These are phyloP conservation scores for Pygoscelis antarcticus DNA, from an alignment of 2,113 vertebrate genomes.

Conservation along the genomic window DNA sequence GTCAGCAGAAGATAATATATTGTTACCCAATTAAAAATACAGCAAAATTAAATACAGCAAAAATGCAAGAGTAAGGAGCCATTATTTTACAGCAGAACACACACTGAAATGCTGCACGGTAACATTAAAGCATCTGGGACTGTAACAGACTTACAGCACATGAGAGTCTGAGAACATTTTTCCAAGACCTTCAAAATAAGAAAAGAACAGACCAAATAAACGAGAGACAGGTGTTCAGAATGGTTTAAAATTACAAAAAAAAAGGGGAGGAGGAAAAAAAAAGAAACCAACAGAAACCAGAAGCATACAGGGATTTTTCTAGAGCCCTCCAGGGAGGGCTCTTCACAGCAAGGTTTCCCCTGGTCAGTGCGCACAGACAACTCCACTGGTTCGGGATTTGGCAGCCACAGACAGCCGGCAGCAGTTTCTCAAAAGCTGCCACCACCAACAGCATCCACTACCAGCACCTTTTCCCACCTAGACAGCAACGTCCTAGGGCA, in stretches of 20 bases:
- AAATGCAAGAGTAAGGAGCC: constrained; percentile 35
- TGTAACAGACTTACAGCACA: constrained; percentile 32
- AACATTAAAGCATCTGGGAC: constrained; percentile 53
- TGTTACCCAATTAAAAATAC: constrained; percentile 64
- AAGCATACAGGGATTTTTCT: background rate
- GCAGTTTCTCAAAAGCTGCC: background rate
- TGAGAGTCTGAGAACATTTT: constrained; percentile 35
- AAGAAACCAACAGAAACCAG: background rate
- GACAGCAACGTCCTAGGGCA: background rate
- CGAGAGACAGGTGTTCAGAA: background rate
- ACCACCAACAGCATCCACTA: background rate
- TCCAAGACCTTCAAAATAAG: constrained; percentile 29
- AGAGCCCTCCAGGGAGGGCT: background rate
- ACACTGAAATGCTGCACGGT: constrained; percentile 59
- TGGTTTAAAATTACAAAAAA: background rate
- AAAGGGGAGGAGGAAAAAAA: background rate
- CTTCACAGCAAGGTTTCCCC: background rate
- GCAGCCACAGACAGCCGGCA: background rate
- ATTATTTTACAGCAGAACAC: constrained; percentile 56
- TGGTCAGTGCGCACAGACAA: background rate
- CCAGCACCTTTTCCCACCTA: background rate
- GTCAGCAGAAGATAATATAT: constrained; percentile 52
- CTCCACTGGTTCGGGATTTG: background rate
- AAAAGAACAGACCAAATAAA: background rate
- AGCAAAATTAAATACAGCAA: constrained; percentile 62